Conservation (phyloP, 2,888 invertebrate species). For the Dynastes tityus region DNA sequence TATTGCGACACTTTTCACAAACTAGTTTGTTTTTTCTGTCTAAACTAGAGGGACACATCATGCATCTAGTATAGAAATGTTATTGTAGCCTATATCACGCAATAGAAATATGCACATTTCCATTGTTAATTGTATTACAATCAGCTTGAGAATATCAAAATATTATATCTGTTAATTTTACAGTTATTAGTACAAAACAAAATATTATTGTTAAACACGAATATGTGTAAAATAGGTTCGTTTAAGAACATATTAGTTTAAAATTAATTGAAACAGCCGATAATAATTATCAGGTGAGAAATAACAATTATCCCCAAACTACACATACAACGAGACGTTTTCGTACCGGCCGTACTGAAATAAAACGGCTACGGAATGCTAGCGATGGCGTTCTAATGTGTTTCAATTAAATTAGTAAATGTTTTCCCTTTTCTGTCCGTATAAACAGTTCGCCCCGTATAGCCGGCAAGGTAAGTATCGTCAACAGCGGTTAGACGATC, state of each 20-base stretch:
- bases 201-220: slow-evolving; percentile 6
- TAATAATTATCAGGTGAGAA: slow-evolving; percentile 52
- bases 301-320: slow-evolving; percentile 60
- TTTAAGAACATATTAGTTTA: slow-evolving; percentile 35
- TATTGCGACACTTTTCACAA: no score
- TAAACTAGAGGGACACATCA: no score
- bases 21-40: no score
- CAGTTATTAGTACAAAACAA: no score
- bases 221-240: background rate
- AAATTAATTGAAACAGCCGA: slow-evolving; percentile 56
- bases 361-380: slow-evolving; percentile 62
- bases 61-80: no score
- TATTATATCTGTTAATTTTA: no score
- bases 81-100: no score
- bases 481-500: slow-evolving; percentile 11
- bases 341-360: slow-evolving; percentile 61
- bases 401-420: slow-evolving; percentile 66
- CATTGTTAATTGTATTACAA: no score
- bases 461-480: slow-evolving; percentile 14
- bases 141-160: no score
- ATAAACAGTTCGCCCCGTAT: slow-evolving; percentile 63
- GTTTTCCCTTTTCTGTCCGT: slow-evolving; percentile 59
- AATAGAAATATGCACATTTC: no score
- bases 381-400: slow-evolving; percentile 58
- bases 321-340: slow-evolving; percentile 4